These are phyloP conservation scores for Pseudochirops cupreus DNA, from an alignment of 2,797 vertebrate species.

Conservation along the genomic window DNA sequence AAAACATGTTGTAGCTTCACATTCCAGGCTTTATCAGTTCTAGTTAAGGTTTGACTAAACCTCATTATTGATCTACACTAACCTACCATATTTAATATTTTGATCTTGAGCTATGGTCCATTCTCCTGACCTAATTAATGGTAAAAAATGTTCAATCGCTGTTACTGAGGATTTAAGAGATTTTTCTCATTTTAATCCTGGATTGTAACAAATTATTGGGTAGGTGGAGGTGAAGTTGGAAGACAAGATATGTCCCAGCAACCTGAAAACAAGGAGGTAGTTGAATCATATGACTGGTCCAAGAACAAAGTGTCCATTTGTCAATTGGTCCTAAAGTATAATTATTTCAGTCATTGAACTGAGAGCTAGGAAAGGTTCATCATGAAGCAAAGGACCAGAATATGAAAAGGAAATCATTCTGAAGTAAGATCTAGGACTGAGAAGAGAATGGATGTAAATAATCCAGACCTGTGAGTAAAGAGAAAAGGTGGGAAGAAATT, in stretches of 20 bases:
- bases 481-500: neutral
- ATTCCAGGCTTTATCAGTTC: neutral
- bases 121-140: neutral
- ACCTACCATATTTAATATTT: neutral
- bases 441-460: neutral
- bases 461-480: neutral
- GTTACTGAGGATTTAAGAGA: neutral
- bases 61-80: neutral
- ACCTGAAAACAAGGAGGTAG: neutral
- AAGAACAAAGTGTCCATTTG: neutral
- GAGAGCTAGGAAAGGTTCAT: neutral
- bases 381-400: neutral
- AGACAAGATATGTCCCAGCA: neutral
- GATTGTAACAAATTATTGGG: neutral
- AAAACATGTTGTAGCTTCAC: neutral
- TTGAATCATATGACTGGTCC: neutral
- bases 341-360: neutral
- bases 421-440: neutral
- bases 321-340: neutral
- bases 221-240: neutral
- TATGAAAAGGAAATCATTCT: neutral
- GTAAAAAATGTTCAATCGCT: neutral
- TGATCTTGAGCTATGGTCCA: neutral
- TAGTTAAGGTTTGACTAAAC: neutral
- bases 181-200: neutral